phyloP scores from a whole-genome alignment of 2,888 invertebrate genomes.

The Lepetodrilus schrolli region DNA sequence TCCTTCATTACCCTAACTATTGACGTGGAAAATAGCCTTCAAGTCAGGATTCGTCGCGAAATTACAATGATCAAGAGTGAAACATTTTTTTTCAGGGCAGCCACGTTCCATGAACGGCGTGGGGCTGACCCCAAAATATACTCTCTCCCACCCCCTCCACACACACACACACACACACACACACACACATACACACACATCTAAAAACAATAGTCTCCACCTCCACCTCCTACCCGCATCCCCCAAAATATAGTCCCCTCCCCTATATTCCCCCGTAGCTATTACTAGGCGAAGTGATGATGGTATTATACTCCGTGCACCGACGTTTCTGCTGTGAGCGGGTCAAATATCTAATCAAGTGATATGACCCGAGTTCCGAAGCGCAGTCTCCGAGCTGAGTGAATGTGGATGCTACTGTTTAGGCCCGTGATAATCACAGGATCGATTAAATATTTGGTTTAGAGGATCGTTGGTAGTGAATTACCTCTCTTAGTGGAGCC shows the following conservation, averaged over 20 bases:
- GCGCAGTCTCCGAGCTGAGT: not conserved
- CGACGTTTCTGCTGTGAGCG: not conserved
- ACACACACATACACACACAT: no score
- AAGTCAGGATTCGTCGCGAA: not conserved
- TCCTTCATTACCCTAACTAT: not conserved
- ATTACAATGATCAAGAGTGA: not conserved
- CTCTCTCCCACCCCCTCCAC: no score
- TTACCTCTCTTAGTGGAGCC: not conserved
- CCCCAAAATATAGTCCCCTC: no score
- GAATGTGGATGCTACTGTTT: not conserved
- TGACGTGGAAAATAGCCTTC: not conserved
- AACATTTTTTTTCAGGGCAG: no score
- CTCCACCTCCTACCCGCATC: no score
- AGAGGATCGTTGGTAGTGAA: not conserved
- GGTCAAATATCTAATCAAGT: not conserved
- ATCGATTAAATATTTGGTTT: constrained; percentile 25
- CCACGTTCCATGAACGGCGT: no score
- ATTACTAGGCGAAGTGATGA: no score
- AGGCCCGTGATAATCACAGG: constrained; percentile 2
- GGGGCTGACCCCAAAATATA: no score
- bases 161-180: no score
- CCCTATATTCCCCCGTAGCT: no score
- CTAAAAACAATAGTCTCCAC: no score
- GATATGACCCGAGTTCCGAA: not conserved
- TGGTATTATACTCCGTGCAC: not conserved